These are phyloP conservation scores for Acropora tenuis DNA, from an alignment of 64 coral and sea anemone species.

Conservation along the genomic window DNA sequence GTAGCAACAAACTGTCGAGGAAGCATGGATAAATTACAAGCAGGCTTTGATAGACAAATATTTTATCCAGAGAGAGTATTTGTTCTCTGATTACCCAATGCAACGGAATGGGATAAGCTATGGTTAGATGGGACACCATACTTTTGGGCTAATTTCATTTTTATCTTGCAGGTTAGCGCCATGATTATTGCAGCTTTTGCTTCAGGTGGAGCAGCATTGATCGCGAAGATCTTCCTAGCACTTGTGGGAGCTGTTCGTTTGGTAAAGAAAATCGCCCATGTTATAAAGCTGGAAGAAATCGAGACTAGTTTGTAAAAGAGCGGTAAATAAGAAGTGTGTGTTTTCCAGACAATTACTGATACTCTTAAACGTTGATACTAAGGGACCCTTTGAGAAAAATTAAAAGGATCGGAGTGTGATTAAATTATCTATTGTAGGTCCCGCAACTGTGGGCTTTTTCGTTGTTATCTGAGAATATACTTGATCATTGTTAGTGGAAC, in stretches of 20 bases:
- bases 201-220: slow-evolving; percentile 26
- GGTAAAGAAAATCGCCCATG: slow-evolving; percentile 36
- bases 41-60: too few relatives aligned
- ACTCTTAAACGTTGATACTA: not conserved
- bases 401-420: too few relatives aligned
- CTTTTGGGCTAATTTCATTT: not conserved
- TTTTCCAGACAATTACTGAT: not conserved
- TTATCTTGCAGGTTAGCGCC: not conserved
- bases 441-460: too few relatives aligned
- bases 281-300: slow-evolving; percentile 46
- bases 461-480: too few relatives aligned
- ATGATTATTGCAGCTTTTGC: slow-evolving; percentile 58
- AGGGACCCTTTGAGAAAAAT: not conserved
- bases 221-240: slow-evolving; percentile 33
- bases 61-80: too few relatives aligned
- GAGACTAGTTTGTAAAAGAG: not conserved
- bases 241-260: slow-evolving; percentile 10
- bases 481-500: too few relatives aligned
- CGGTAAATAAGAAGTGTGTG: not conserved
- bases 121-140: not conserved
- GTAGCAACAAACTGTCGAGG: too few relatives aligned
- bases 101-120: not conserved
- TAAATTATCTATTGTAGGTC: too few relatives aligned
- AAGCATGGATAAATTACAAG: too few relatives aligned
- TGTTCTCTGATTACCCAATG: not conserved